Evolutionary conservation across 2,888 invertebrate genomes (phyloP), one percentile per base, ranked within the genome.

Genomic region (Leucophenga montana): DNA sequence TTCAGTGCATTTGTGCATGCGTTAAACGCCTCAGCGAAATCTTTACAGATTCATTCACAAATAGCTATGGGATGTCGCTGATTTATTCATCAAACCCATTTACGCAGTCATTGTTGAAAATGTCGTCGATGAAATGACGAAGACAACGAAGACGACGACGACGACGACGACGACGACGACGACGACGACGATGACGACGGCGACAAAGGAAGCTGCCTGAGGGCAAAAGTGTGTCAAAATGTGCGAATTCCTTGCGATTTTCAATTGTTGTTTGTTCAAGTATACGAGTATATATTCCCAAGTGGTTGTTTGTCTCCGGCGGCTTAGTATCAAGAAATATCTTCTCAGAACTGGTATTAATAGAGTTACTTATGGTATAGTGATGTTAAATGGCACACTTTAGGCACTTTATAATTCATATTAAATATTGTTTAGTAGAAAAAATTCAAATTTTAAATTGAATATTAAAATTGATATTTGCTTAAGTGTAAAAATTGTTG

Each of bases 271-370:
- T 48, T 20, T 18, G 46, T 46, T 46, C 50, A 27, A 27, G 27
- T 27, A 27, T 2, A 27, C 27, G 4, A 33, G n/a, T 31, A 61
- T 16, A n/a, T 61, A 27, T 27, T 61, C 18, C 9, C 18, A 50
- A 31, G 59, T 16, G 59, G 11, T 33, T 31, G 11, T 8, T 66
- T 54, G 54, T 31, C 50, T 18, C n/a, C n/a, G n/a, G n/a, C n/a
- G n/a, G 65, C 33, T 66, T 31, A 54, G 5, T 57, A 72, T 73
- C 61, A 39, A 69, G 74, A 69, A 75, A 46, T 39, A 78, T 77
- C 74, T 74, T 54, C 74, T 72, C 70, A 61, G 74, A 78, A 76
- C 78, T 71, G 67, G 73, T 72, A 75, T 76, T 73, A 72, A 67
- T 70, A 61, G 14, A 70, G 70, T 73, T 74, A 16, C 16, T 73